phyloP scores from a whole-genome alignment of 2,888 invertebrate genomes.

The Napeogenes sylphis region DNA sequence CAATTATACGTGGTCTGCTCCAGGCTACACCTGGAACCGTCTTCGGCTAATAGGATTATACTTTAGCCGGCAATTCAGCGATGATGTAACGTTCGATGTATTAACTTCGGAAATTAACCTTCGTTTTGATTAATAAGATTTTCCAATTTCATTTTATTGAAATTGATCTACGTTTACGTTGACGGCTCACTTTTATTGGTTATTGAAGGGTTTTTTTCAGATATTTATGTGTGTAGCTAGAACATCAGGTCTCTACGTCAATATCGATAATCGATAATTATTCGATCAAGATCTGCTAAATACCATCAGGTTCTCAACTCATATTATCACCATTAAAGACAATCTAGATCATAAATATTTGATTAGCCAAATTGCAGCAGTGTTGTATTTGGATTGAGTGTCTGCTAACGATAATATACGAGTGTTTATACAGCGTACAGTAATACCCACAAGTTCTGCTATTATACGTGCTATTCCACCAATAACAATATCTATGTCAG shows the following conservation, averaged over 20 bases:
- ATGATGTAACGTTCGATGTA: constrained; percentile 40
- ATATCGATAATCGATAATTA: too few relatives aligned
- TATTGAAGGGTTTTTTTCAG: too few relatives aligned
- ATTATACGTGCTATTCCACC: constrained; percentile 1
- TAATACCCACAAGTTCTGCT: constrained; percentile 11
- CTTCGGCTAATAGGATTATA: constrained; percentile 50
- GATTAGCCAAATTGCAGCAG: constrained; percentile 12
- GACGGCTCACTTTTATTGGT: too few relatives aligned
- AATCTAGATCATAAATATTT: constrained; percentile 6
- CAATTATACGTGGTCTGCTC: constrained; percentile 66
- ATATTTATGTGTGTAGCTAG: too few relatives aligned
- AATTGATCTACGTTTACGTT: too few relatives aligned
- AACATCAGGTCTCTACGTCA: too few relatives aligned
- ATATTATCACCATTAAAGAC: not conserved
- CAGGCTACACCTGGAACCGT: constrained; percentile 50
- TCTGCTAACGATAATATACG: constrained; percentile 19
- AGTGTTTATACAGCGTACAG: constrained; percentile 11
- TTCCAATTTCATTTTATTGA: too few relatives aligned
- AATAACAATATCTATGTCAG: not conserved
- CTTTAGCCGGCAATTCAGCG: constrained; percentile 41
- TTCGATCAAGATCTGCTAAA: too few relatives aligned
- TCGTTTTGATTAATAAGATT: not conserved
- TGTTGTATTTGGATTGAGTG: constrained; percentile 12
- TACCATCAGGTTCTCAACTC: too few relatives aligned
- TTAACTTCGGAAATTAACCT: constrained; percentile 36